These are phyloP conservation scores for Chrysopa pallens DNA, from an alignment of 1,140 invertebrate species.

Conservation along the genomic window DNA sequence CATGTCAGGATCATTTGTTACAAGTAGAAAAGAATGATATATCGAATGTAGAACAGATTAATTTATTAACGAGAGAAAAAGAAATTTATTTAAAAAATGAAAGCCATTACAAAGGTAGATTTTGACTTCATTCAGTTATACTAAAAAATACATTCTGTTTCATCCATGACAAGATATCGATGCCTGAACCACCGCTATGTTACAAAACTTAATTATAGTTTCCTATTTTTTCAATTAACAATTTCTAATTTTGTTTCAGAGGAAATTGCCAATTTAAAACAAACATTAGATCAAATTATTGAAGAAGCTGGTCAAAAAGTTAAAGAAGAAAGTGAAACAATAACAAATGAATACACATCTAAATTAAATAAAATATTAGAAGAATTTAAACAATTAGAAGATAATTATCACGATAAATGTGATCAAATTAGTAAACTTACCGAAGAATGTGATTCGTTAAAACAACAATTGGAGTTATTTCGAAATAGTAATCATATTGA, in stretches of 20 bases:
- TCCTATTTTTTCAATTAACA: no score
- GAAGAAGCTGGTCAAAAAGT: slow-evolving; percentile 11
- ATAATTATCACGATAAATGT: slow-evolving; percentile 2
- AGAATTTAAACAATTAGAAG: slow-evolving; percentile 7
- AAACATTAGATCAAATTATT: slow-evolving; percentile 7
- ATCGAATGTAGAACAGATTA: slow-evolving; percentile 10
- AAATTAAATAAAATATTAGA: slow-evolving; percentile 9
- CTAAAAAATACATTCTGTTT: no score
- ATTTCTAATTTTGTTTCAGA: slow-evolving; percentile 6
- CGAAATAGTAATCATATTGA: no score
- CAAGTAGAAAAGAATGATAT: slow-evolving; percentile 8
- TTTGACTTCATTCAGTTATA: background rate
- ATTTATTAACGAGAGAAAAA: slow-evolving; percentile 18
- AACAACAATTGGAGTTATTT: no score
- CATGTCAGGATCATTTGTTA: no score
- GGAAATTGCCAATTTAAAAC: slow-evolving; percentile 9
- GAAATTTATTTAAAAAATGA: slow-evolving; percentile 17
- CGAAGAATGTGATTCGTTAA: no score
- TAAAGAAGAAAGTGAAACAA: slow-evolving; percentile 9
- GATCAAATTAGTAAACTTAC: no score
- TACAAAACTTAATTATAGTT: no score
- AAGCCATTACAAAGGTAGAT: slow-evolving; percentile 11
- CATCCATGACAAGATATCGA: no score
- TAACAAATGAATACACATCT: slow-evolving; percentile 8
- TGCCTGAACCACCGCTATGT: no score